phyloP scores from a whole-genome alignment of 2,113 vertebrate genomes.

The Spilogale gracilis region DNA sequence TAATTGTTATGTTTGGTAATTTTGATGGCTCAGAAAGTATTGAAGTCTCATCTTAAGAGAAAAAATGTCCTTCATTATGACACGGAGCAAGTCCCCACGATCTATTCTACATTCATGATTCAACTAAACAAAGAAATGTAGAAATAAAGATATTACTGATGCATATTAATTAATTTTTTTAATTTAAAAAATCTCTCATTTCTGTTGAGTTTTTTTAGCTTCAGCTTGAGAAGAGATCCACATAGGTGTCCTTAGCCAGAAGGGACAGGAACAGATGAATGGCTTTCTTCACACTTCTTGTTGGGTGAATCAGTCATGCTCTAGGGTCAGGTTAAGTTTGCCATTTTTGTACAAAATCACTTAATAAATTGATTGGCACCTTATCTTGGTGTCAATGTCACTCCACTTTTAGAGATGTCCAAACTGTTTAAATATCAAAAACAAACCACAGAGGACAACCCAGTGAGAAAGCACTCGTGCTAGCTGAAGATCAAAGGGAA shows the following conservation, averaged over 20 bases:
- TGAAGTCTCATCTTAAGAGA: constrained; percentile 11
- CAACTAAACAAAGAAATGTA: constrained; percentile 17
- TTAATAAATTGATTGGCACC: constrained; percentile 80
- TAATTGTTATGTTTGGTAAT: background rate
- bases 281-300: constrained; percentile 67
- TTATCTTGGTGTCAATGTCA: constrained; percentile 73
- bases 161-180: background rate
- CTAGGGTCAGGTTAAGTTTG: constrained; percentile 73
- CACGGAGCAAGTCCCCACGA: background rate
- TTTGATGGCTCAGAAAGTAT: background rate
- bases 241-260: background rate
- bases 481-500: constrained; percentile 76
- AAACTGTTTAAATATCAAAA: constrained; percentile 84
- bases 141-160: background rate
- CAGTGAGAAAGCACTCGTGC: constrained; percentile 70
- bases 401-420: constrained; percentile 76
- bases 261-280: constrained; percentile 65
- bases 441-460: constrained; percentile 64
- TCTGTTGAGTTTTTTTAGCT: background rate
- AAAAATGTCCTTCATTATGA: background rate
- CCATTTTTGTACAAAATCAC: constrained; percentile 74
- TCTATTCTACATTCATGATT: background rate
- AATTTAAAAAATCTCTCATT: background rate
- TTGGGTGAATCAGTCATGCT: constrained; percentile 63
- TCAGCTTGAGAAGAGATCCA: background rate